phyloP scores from a whole-genome alignment of 1,140 invertebrate genomes.

The Xylocopa sonorina region DNA sequence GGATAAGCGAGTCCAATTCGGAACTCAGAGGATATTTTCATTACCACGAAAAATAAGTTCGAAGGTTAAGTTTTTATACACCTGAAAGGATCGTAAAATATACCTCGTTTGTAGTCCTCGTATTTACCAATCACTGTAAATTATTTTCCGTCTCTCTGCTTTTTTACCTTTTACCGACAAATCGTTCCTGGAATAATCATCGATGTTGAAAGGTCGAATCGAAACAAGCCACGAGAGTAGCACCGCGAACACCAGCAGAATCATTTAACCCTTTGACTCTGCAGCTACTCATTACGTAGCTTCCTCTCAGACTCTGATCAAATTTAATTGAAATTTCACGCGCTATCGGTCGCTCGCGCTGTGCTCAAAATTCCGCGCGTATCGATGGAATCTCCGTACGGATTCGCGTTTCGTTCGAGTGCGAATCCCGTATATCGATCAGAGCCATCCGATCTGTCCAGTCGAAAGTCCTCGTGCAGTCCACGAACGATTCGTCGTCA shows the following conservation, averaged over 20 bases:
- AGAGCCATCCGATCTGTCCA: neutral
- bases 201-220: neutral
- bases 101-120: neutral
- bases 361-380: neutral
- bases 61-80: too few species aligned
- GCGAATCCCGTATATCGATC: slow-evolving; percentile 12
- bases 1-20: too few species aligned
- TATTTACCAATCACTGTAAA: neutral
- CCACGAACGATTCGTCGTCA: too few species aligned
- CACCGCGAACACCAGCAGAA: neutral
- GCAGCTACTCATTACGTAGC: neutral
- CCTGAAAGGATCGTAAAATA: too few species aligned
- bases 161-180: neutral
- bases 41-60: too few species aligned
- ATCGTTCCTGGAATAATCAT: too few species aligned
- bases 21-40: too few species aligned
- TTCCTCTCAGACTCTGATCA: neutral
- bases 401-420: neutral
- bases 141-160: neutral
- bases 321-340: slow-evolving; percentile 30
- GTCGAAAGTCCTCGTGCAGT: neutral
- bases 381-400: neutral
- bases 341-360: neutral
- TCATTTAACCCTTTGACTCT: neutral
- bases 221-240: too few species aligned